phyloP scores from a whole-genome alignment of 2,888 invertebrate species.

The Cyrtodaria siliqua region DNA sequence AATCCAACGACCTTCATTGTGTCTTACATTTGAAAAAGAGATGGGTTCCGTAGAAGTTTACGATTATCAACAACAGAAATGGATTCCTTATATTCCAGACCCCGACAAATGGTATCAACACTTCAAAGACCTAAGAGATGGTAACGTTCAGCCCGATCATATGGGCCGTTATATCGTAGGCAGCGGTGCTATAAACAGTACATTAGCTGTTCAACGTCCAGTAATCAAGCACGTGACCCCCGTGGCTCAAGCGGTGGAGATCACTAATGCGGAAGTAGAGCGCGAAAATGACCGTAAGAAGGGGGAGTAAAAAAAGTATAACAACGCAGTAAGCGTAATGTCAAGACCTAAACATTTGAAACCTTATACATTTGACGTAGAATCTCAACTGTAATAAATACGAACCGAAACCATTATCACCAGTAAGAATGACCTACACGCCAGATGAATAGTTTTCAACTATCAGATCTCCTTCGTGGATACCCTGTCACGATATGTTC shows the following conservation, averaged over 20 bases:
- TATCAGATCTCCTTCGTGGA: no score
- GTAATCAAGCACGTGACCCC: slow-evolving; percentile 25
- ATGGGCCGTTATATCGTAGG: slow-evolving; percentile 29
- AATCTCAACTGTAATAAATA: no score
- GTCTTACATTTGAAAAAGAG: slow-evolving; percentile 20
- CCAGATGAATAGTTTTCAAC: no score
- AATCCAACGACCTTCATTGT: slow-evolving; percentile 19
- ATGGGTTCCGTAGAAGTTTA: slow-evolving; percentile 37
- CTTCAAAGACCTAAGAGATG: slow-evolving; percentile 18
- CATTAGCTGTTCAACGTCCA: slow-evolving; percentile 5
- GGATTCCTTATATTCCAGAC: slow-evolving; percentile 25
- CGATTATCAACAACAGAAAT: slow-evolving; percentile 25
- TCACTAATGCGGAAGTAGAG: slow-evolving; percentile 39
- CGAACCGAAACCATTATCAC: no score
- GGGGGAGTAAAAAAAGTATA: not conserved
- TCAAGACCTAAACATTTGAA: no score
- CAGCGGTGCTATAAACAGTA: not conserved
- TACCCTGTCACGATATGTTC: no score
- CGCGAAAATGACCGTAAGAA: slow-evolving; percentile 30
- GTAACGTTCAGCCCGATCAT: slow-evolving; percentile 10
- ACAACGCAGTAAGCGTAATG: not conserved
- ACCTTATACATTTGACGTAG: no score
- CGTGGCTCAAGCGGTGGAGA: slow-evolving; percentile 40
- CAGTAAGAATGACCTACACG: no score
- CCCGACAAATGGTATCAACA: slow-evolving; percentile 21